phyloP scores from a whole-genome alignment of 2,797 vertebrate genomes.

The Sebastes oblongus region DNA sequence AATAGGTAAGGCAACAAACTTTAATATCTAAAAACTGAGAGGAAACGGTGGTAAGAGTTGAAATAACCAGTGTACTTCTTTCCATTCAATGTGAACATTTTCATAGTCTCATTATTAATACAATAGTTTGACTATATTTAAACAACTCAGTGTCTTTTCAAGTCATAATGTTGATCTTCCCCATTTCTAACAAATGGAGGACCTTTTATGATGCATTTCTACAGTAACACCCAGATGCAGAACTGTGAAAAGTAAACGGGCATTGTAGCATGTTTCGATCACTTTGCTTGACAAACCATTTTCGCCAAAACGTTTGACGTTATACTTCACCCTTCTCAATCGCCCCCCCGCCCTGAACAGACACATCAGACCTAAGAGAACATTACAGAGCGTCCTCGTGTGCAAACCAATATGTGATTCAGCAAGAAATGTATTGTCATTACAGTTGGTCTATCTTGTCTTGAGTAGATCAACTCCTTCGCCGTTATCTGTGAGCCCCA shows the following conservation, averaged over 20 bases:
- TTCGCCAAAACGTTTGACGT: neutral
- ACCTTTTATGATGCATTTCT: neutral
- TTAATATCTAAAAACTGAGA: slow-evolving; percentile 28
- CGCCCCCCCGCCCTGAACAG: neutral
- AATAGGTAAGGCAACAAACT: slow-evolving; percentile 29
- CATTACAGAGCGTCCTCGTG: neutral
- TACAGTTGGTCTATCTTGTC: neutral
- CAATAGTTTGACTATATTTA: slow-evolving; percentile 3
- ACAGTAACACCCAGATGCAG: neutral
- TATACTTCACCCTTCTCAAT: neutral
- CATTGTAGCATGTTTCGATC: neutral
- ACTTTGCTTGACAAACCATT: neutral
- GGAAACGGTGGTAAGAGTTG: slow-evolving; percentile 24
- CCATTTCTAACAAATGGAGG: neutral
- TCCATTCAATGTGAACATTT: slow-evolving; percentile 6
- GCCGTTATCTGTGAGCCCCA: neutral
- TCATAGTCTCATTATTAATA: neutral
- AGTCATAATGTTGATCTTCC: slow-evolving; percentile 14
- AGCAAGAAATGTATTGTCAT: neutral
- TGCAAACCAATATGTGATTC: neutral
- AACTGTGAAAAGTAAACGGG: neutral
- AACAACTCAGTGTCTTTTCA: neutral
- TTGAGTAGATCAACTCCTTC: neutral
- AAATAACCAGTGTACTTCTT: neutral
- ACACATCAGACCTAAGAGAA: neutral